Base-by-base conservation (phyloP, 2,888 invertebrate species). In the Drosophila affinis region DNA sequence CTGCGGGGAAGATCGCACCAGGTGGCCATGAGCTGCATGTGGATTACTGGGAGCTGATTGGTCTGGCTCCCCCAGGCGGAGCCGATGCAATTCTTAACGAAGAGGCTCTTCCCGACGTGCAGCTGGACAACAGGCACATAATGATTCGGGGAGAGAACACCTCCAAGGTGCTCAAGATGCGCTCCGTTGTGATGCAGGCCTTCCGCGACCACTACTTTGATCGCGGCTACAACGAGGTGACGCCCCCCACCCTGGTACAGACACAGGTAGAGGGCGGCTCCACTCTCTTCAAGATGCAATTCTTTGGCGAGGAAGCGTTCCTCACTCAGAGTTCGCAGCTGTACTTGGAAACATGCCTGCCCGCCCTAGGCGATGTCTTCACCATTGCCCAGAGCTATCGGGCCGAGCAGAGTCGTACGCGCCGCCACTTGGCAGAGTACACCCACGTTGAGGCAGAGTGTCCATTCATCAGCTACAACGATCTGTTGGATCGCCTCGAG, bases 261-360 rank as follows among this genome's bases (percentile, higher is more conserved):
- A 99, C 99, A 0, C 99, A 99, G 93, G 98, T 98, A 14, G 99
- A 99, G 93, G 99, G 99, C n/a, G 99, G 99, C 47, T 96, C 99
- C 7, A 99, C 99, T 0, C 94, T 99, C 18, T 99, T 99, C 92
- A 97, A 96, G 91, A 92, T 97, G 72, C 94, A 95, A 91, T 97
- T 95, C 89, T 91, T 44, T 89, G 96, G 96, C 0, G 95, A 96
- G 86, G 95, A 96, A 87, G 99, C 99, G 0, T 99, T 95, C 92
- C 93, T 99, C 72, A 99, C 99, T 0, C 99, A 99, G 93, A 99
- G 98, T 88, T 99, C 99, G 0, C 99, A 99, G 92, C 94, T 99
- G 49, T 99, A 99, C 92, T 93, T 99, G 89, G 99, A 99, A 93
- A 99, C 99, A 0, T 98, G 97, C 89, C 91, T 99, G 80, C 96